Evolutionary conservation across 2,113 vertebrate species (phyloP).

Genomic region (Nannospalax galili): DNA sequence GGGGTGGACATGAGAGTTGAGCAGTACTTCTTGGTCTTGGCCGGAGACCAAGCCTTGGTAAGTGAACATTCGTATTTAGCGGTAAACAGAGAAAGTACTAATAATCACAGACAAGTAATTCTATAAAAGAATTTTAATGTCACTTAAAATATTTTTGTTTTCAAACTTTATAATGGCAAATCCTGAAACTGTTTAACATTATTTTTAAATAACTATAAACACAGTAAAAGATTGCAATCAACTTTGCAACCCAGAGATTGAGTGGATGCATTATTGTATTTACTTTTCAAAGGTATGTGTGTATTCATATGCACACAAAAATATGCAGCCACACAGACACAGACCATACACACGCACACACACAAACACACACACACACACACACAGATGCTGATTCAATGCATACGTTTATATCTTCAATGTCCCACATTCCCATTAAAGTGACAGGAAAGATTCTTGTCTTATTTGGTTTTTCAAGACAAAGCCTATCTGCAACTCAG

Average conservation of each 20-base stretch:
- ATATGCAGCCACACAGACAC: too few relatives aligned
- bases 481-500: neutral
- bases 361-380: neutral
- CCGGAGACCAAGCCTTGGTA: neutral
- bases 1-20: neutral
- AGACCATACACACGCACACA: too few relatives aligned
- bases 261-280: neutral
- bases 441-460: neutral
- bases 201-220: neutral
- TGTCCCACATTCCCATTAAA: neutral
- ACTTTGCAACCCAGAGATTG: neutral
- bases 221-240: slow-evolving; percentile 18
- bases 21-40: neutral
- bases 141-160: neutral
- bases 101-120: neutral
- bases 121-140: neutral
- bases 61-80: neutral
- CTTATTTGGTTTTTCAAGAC: neutral
- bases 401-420: neutral
- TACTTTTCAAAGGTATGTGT: neutral
- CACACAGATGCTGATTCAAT: neutral
- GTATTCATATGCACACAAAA: neutral
- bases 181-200: neutral
- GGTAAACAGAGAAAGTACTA: neutral
- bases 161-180: neutral